Base-by-base conservation (phyloP, 2,113 vertebrate species). In the Stercorarius parasiticus region DNA sequence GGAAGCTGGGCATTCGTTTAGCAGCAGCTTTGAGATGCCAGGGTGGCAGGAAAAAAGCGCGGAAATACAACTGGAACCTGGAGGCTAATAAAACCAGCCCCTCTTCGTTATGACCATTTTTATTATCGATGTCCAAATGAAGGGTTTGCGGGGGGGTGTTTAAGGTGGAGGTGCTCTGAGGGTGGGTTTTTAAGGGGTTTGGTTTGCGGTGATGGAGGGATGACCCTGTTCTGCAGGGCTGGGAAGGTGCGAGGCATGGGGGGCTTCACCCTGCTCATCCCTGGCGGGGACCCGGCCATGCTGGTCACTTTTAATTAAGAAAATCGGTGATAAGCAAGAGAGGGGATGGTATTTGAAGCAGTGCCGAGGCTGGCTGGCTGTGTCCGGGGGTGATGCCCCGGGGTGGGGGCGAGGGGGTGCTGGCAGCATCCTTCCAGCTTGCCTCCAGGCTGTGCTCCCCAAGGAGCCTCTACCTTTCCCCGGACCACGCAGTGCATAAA, bases 221-320 rank as follows among this genome's bases (percentile, higher is more conserved):
- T 11, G 20, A 11, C 8, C 42, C 19, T 23, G 18, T 22, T 7
- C 1, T 55, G 43, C 34, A 55, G 47, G 26, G 45, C 29, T 62
- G 43, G 45, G 15, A 72, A 38, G 53, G 9, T 45, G 5, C 2
- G 3, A 82, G 45, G n/a, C 6, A 2, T 2, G 9, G 30, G 32
- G 78, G 70, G 20, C 49, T 81, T 34, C 2, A 0, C 10, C 45
- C 32, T 11, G 7, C 58, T 56, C 65, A 3, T 45, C 58, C 45
- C 40, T 53, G 47, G 52, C 72, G 47, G 15, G 20, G 11, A 14
- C n/a, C 23, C 0, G 3, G 17, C 36, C 1, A 0, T 2, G 23
- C 26, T 67, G 87, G 43, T 7, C 45, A 20, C 3, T 86, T 96
- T 82, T 42, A 6, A 50, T 55, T 29, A 53, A 61, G 53, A 29